Base-by-base conservation (phyloP, 92 coral and sea anemone species). In the Hydrozoanthus gracilis region DNA sequence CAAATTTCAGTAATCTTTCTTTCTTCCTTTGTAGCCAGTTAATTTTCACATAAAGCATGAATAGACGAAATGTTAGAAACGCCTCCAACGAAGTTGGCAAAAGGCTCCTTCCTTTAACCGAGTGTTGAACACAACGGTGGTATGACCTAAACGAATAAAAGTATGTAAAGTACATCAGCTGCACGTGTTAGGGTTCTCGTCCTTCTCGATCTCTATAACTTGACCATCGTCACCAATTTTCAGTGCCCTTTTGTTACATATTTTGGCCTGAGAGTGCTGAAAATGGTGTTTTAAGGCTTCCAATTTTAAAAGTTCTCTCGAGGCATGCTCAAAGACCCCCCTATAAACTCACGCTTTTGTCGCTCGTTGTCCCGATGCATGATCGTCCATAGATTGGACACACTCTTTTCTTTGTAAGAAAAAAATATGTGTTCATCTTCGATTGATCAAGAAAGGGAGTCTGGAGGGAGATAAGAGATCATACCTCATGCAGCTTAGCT, bases 1-100 rank as follows among this genome's bases (percentile, higher is more conserved):
- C 75, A 70, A 70, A 70, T 70, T 70, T 70, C 75, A 70, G 75
- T 70, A 70, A 39, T 65, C 39, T 65, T 65, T 16, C 71, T 65
- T 16, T 65, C 20, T 65, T 65, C 20, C 71, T 65, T 65, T 65
- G 71, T 16, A 44, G 71, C 71, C 39, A 65, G 71, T 65, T 65
- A 65, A 65, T 65, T 65, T 65, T 65, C 71, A 65, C 16, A 65
- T 44, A 65, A 65, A 65, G 71, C 71, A 65, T 65, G 71, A 44
- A 16, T 65, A 65, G 71, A 65, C 39, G n/a, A 65, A 65, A 65
- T 65, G 35, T 44, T 65, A 65, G 71, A 65, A 65, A n/a, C 71
- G n/a, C 71, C 71, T 65, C 20, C 16, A 65, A 65, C 71, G 39
- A 65, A 65, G 71, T 65, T 65, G 39, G 39, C 39, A 65, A 27